A percentile compares a stretch with the other conserved stretches of the same genome.
These are phyloP conservation scores for Plemyria rubiginata DNA, from an alignment of 2,888 invertebrate species.

Conservation along the genomic window DNA sequence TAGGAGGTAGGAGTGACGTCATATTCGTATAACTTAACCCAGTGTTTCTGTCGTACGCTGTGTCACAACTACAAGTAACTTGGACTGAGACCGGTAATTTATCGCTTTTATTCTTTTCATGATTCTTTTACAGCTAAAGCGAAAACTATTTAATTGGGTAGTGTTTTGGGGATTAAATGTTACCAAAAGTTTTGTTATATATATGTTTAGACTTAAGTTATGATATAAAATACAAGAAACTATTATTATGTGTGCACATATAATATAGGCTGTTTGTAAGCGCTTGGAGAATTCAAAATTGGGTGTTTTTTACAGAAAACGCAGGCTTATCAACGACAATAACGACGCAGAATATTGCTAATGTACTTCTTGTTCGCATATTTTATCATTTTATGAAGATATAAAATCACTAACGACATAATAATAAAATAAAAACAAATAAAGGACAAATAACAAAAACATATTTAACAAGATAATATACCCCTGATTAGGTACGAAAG, in stretches of 20 bases:
- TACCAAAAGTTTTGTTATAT: not conserved
- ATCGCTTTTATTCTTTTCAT: constrained; percentile 60
- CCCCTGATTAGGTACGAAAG: no score
- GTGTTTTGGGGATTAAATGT: constrained; percentile 36
- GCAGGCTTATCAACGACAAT: not conserved
- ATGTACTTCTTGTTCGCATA: no score
- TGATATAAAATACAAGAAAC: not conserved
- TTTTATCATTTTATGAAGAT: no score
- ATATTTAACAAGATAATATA: no score
- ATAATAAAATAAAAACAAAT: no score
- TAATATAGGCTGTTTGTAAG: not conserved
- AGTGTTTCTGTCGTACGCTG: constrained; percentile 4
- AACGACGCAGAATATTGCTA: no score
- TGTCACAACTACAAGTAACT: constrained; percentile 30
- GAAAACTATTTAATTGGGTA: constrained; percentile 60
- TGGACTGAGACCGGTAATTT: constrained; percentile 54
- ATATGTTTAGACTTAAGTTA: not conserved
- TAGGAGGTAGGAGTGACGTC: not conserved
- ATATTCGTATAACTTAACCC: not conserved
- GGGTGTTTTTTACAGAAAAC: not conserved
- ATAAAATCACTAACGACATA: no score
- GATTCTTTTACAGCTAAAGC: constrained; percentile 55
- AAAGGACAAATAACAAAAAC: no score
- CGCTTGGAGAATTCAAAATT: no score
- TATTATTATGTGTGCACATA: not conserved